phyloP scores from a whole-genome alignment of 2,888 invertebrate species.

The Pharmacophagus antenor region DNA sequence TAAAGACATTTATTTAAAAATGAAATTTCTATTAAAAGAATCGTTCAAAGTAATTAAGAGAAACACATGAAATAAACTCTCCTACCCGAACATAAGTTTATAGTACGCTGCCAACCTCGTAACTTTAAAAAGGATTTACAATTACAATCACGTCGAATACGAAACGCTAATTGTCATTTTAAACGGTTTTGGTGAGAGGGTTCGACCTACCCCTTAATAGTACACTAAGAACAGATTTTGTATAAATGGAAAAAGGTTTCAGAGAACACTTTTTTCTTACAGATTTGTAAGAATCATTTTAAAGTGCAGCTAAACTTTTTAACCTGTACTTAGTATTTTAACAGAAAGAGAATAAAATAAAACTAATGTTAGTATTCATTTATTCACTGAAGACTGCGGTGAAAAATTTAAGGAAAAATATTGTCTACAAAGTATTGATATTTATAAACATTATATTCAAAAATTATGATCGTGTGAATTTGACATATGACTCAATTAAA shows the following conservation, averaged over 20 bases:
- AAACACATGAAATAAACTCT: conserved; percentile 9
- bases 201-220: conserved; percentile 25
- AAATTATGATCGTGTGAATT: too few relatives aligned
- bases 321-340: background rate
- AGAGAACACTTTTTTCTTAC: conserved; percentile 49
- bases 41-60: background rate
- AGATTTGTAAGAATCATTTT: conserved; percentile 23
- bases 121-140: conserved; percentile 26
- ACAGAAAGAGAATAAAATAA: too few relatives aligned
- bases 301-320: conserved; percentile 18
- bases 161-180: conserved; percentile 32
- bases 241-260: conserved; percentile 52
- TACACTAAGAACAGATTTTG: conserved; percentile 39
- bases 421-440: too few relatives aligned
- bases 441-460: too few relatives aligned
- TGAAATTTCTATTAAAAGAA: background rate
- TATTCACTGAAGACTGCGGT: too few relatives aligned
- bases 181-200: conserved; percentile 30
- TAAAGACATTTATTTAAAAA: background rate
- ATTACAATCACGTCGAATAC: conserved; percentile 28
- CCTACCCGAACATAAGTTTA: conserved; percentile 12
- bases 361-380: too few relatives aligned
- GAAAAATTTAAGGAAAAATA: too few relatives aligned
- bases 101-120: conserved; percentile 9
- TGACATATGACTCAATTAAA: too few relatives aligned